A percentile compares a stretch with the other conserved stretches of the same genome.
Evolutionary conservation across 2,113 vertebrate genomes (phyloP).

Genomic region (Crotalus viridis): DNA sequence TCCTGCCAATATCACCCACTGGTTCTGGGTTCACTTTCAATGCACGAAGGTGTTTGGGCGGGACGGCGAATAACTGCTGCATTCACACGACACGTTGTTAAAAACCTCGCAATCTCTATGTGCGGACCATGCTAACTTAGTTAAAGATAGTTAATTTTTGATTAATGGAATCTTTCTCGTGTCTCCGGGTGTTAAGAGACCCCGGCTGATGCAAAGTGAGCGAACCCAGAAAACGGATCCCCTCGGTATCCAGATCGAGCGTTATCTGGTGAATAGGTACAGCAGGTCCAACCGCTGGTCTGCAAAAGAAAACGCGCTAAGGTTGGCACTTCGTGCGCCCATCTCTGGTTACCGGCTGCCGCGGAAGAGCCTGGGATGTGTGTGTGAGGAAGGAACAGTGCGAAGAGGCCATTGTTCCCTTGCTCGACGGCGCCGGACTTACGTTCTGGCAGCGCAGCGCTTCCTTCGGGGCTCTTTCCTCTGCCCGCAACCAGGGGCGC

Average conservation of each 20-base stretch:
- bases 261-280: not conserved
- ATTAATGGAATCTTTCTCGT: not conserved
- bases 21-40: not conserved
- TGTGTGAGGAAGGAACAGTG: not conserved
- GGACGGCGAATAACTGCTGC: not conserved
- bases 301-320: not conserved
- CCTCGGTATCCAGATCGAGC: not conserved
- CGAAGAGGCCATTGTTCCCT: not conserved
- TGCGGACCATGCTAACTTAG: not conserved
- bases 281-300: not conserved
- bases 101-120: not conserved
- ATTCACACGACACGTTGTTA: not conserved
- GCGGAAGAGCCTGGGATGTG: not conserved
- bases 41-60: not conserved
- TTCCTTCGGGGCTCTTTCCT: not conserved
- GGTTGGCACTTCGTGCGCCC: not conserved
- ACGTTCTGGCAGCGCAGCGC: not conserved
- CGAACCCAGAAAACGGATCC: not conserved
- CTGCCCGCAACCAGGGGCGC: not conserved
- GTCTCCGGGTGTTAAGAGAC: not conserved
- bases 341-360: not conserved
- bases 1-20: not conserved
- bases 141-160: not conserved
- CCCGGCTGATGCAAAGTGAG: not conserved
- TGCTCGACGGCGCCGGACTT: no score